Base-by-base conservation (phyloP, 2,797 vertebrate species). In the Heterohyrax brucei region DNA sequence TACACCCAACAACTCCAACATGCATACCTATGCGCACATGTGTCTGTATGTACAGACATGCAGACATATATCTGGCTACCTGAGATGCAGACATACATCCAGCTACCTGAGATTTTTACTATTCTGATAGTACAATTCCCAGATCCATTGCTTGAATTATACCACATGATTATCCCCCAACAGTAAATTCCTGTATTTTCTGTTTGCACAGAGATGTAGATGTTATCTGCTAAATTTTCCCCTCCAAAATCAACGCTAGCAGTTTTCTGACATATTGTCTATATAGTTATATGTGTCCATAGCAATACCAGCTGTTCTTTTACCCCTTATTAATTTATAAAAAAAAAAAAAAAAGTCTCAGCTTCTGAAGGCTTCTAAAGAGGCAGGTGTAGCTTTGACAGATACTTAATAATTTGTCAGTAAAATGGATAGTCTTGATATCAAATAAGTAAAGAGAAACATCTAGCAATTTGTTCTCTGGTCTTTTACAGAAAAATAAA, bases 401-500 rank as follows among this genome's bases (percentile, higher is more conserved):
- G 22, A 59, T 75, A 85, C 5, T 95, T 84, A 92, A 75, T 62
- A 94, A 92, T 90, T 95, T 95, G 28, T 44, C 77, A 79, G 3
- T n/a, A 93, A 82, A 46, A 91, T 46, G 44, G 22, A 89, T 26
- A 18, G 68, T 39, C 68, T 80, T 82, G 30, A 59, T 76, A 22
- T 66, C 59, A 96, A 88, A 46, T 66, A 79, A 91, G 53, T 79
- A 91, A 77, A 94, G 19, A 95, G 28, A 91, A 66, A 89, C 79
- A 50, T 72, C 48, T n/a, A 82, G 46, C 39, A 39, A 39, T 39
- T 39, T 39, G 39, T 39, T 39, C 39, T 39, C 39, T 39, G 39
- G 39, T 39, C 39, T 39, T 39, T 39, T 39, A 39, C 39, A 39
- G 39, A 39, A 39, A 39, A 39, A 39, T 39, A 39, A 39, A 39